Base-by-base conservation (phyloP, 2,113 vertebrate species). In the Nematolebias whitei region DNA sequence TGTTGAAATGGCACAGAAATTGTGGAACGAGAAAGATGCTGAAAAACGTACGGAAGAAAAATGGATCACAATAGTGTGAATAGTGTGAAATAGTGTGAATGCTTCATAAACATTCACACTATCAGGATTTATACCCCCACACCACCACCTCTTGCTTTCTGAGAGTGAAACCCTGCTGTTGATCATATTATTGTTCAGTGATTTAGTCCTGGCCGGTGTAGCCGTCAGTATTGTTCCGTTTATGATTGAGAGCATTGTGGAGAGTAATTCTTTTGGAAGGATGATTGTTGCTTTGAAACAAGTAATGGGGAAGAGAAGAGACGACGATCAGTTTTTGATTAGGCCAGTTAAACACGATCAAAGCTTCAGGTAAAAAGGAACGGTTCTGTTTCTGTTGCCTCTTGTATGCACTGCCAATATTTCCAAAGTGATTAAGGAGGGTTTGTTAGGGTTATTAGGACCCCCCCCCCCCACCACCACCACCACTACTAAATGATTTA, bases 121-220 rank as follows among this genome's bases (percentile, higher is more conserved):
- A n/a, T n/a, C n/a, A 92, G 84, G 87, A 86, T 64, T 75, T 69
- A 24, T 43, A 12, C n/a, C 50, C 52, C 62, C 32, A n/a, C n/a
- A n/a, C n/a, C n/a, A n/a, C 18, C 23, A 2, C 16, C 19, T 29
- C 19, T 62, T 74, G 69, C 62, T 76, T 80, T 47, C 54, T 75
- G 54, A 57, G 74, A 88, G 86, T 82, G 76, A 87, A 88, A 87
- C 65, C 39, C 59, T 81, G 80, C 85, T 88, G 82, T 91, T 93
- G 90, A 92, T 93, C 87, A 90, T 89, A 77, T 87, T 81, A 90
- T 92, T 92, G 89, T 93, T 92, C 81, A 64, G 77, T 4, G n/a
- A 61, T 50, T 85, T 90, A 80, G 91, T 86, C 79, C 72, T 74
- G 73, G 73, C 63, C 49, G 55, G 52, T 60, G 73, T 76, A 60